Base-by-base conservation (phyloP, 2,888 invertebrate species). In the Epirrhoe tristata region DNA sequence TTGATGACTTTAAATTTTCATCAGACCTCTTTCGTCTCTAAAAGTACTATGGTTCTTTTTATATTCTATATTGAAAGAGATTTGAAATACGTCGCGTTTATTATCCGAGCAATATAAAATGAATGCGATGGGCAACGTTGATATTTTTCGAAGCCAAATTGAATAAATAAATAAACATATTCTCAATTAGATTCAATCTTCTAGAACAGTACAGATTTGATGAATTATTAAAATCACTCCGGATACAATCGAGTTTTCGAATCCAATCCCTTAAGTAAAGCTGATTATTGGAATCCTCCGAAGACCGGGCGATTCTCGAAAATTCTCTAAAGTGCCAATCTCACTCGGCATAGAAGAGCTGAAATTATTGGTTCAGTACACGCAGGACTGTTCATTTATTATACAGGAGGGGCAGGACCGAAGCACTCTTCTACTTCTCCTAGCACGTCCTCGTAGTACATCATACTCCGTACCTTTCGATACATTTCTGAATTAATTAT, bases 231-330 rank as follows among this genome's bases (percentile, higher is more conserved):
- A 92, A 92, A 89, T 89, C 89, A 87, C 90, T 90, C 84, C 79
- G 81, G 88, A 87, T 89, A 90, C 89, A 89, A 91, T 90, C 81
- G 88, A 87, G 85, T 89, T 90, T 84, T 87, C 84, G 86, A 86
- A 91, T 88, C 88, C 90, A 91, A 91, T 92, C 90, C 89, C 90
- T 90, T 91, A 92, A 91, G 93, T 90, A 91, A 91, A 91, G 89
- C 89, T 90, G 91, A 91, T 91, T 92, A 91, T 91, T 82, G 86
- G 83, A 86, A 89, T 88, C 85, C 88, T 82, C 83, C 70, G 79
- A 83, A 85, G 87, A 83, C 80, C 81, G 80, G 78, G 79, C 81
- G 77, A 80, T 82, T 83, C 83, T 82, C 83, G 84, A 86, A 89
- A 86, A 88, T 86, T 87, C 84, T 88, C 78, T 85, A 87, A 89